These are phyloP conservation scores for Spodoptera frugiperda DNA, from an alignment of 1,140 invertebrate species.

Conservation along the genomic window DNA sequence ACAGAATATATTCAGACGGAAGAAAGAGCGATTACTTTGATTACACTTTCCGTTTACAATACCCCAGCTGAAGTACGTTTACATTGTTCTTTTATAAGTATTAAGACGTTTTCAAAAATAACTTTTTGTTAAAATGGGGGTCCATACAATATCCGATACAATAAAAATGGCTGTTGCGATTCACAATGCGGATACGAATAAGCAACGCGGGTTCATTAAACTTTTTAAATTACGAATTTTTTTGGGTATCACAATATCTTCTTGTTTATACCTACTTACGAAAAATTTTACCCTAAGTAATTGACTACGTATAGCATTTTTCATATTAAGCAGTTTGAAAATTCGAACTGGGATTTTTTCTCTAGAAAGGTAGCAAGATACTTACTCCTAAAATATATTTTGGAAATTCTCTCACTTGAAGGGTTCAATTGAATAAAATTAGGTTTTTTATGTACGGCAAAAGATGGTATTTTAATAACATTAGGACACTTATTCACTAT, in stretches of 20 bases:
- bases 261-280: too few species aligned
- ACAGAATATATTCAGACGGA: constrained; percentile 65
- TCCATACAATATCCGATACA: not conserved
- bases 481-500: too few species aligned
- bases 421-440: too few species aligned
- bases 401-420: too few species aligned
- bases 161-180: constrained; percentile 5
- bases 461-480: too few species aligned
- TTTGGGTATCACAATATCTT: constrained; percentile 15
- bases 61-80: constrained; percentile 36
- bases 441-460: too few species aligned
- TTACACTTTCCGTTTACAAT: constrained; percentile 61
- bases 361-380: too few species aligned
- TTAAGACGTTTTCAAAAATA: constrained; percentile 40
- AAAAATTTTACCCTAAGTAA: too few species aligned
- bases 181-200: constrained; percentile 4
- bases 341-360: too few species aligned
- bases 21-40: constrained; percentile 64
- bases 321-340: too few species aligned
- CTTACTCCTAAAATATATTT: too few species aligned
- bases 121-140: not conserved
- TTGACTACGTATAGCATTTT: too few species aligned
- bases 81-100: constrained; percentile 35
- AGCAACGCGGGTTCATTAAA: constrained; percentile 17
- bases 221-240: constrained; percentile 7